Evolutionary conservation across 2,888 invertebrate species (phyloP).

Genomic region (Coelogynopora nodosa): DNA sequence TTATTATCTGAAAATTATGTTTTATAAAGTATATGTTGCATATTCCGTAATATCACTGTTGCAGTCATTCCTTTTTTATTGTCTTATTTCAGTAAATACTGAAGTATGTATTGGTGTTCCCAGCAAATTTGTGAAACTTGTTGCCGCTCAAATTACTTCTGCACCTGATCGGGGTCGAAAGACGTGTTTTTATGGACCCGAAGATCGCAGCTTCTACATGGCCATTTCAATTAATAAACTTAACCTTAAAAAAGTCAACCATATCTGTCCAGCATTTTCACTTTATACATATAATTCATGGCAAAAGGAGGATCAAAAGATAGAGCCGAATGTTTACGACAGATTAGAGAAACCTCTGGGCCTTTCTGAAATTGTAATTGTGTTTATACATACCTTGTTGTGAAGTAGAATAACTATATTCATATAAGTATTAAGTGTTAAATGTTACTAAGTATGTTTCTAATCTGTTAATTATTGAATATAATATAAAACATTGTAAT

Average conservation of each 20-base stretch:
- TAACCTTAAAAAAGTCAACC: not conserved
- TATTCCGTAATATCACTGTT: too few species aligned
- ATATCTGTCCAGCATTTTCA: not conserved
- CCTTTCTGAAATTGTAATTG: not conserved
- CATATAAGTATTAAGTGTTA: too few species aligned
- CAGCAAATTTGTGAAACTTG: not conserved
- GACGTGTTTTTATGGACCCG: not conserved
- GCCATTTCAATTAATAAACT: not conserved
- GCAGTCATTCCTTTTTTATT: too few species aligned
- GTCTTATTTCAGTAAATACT: not conserved
- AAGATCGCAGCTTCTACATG: not conserved
- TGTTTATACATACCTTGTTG: too few species aligned
- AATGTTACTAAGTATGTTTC: too few species aligned
- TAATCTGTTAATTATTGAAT: too few species aligned
- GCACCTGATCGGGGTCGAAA: not conserved
- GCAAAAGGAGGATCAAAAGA: not conserved
- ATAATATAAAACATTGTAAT: too few species aligned
- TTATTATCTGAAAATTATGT: too few species aligned
- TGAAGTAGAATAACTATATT: too few species aligned
- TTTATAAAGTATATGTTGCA: too few species aligned
- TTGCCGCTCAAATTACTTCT: not conserved
- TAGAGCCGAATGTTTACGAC: not conserved
- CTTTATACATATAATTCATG: not conserved
- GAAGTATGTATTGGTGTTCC: not conserved
- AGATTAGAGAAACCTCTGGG: not conserved